Base-by-base conservation (phyloP, 2,113 vertebrate species). In the Ia io region DNA sequence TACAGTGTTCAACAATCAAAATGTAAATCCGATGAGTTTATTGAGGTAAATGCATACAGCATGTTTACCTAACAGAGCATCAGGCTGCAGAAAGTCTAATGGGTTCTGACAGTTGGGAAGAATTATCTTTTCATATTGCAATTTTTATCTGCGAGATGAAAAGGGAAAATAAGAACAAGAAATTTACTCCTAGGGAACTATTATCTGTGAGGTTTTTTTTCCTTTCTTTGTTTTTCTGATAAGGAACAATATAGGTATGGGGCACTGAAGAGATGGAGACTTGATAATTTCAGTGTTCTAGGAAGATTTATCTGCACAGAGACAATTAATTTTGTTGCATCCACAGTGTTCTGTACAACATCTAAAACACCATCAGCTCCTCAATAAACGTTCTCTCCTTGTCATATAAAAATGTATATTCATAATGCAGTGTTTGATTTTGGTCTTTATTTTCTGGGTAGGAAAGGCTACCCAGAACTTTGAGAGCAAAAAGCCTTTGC, bases 1-100 rank as follows among this genome's bases (percentile, higher is more conserved):
- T 97, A 97, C 95, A 97, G 94, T 97, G 94, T 97, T 97, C 25
- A 18, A 97, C 95, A 95, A 96, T 97, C 96, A 97, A 97, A 97
- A 97, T 97, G 95, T 97, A 98, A 98, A 98, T 96, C 95, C 23
- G 47, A 94, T 83, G 95, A 95, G 91, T 96, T 96, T 97, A 96
- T 90, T 88, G 96, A 88, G 90, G 89, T 94, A 94, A 97, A 94
- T 94, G 80, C 79, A 95, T 73, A 88, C 3, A 10, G 94, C 32
- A 30, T 97, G 96, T 97, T 97, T 97, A 97, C 97, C 96, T 98
- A 95, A 96, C 95, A 97, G 85, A 96, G 83, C 93, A 97, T 92
- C 93, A 86, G 49, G 53, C 94, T 95, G 47, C 51, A 86, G 89
- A 96, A 80, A 97, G 86, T 93, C 91, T 96, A 97, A 97, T 97